Conservation (phyloP, 2,113 vertebrate species). For the Chloropsis cyanopogon region DNA sequence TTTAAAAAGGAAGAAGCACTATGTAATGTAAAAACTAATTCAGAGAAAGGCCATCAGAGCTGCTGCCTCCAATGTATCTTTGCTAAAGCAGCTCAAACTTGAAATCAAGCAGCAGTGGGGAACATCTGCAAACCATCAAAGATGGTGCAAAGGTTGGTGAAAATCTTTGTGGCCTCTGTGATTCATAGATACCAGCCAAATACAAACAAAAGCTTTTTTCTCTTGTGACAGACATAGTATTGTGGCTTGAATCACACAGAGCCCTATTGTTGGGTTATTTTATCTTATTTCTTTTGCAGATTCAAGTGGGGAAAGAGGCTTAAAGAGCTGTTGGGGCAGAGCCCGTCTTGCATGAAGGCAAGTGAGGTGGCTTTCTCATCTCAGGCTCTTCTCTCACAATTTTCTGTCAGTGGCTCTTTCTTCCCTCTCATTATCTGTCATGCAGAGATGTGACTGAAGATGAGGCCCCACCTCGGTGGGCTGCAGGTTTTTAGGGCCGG, state of each 20-base stretch:
- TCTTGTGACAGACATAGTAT: constrained; percentile 1
- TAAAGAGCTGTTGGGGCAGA: neutral
- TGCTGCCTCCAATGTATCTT: neutral
- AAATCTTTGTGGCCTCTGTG: constrained; percentile 2
- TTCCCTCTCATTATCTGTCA: neutral
- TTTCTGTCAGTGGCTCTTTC: neutral
- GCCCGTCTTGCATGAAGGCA: neutral
- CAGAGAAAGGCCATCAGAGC: neutral
- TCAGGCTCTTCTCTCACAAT: neutral
- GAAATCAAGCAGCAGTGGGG: neutral
- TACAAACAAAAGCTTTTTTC: constrained; percentile 22
- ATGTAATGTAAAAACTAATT: neutral
- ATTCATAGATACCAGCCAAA: constrained; percentile 5
- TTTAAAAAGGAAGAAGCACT: neutral
- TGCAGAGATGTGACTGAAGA: neutral
- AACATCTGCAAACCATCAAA: neutral
- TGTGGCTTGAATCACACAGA: constrained; percentile 16
- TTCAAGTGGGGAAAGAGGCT: neutral
- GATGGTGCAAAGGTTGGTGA: constrained; percentile 9
- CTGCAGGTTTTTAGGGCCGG: neutral
- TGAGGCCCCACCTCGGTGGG: neutral
- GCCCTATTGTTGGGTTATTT: constrained; percentile 12
- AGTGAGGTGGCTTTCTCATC: neutral
- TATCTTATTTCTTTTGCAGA: neutral
- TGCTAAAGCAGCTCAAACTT: neutral